Evolutionary conservation across 35 echinoderm and acorn worm species (phyloP).

Genomic region (Anneissia japonica): DNA sequence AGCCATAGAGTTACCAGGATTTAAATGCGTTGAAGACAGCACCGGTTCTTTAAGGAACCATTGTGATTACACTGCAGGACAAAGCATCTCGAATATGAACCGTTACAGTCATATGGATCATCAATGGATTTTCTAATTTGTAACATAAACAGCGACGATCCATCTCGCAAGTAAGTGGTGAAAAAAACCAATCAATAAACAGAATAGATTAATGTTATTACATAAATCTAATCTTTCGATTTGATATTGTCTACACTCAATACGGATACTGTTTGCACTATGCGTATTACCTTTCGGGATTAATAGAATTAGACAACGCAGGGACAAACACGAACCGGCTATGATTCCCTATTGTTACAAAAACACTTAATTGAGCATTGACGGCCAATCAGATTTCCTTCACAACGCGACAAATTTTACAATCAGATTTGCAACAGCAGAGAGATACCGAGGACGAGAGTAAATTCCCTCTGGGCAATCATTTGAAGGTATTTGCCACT

Average conservation of each 20-base stretch:
- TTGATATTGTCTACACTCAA: background rate
- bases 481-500: background rate
- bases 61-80: background rate
- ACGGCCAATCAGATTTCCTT: background rate
- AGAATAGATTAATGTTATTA: slow-evolving; percentile 2
- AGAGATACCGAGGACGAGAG: background rate
- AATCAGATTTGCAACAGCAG: background rate
- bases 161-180: background rate
- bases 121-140: background rate
- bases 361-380: background rate
- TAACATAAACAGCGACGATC: background rate
- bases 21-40: no score
- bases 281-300: background rate
- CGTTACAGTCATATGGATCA: background rate
- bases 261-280: background rate
- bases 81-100: background rate
- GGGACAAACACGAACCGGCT: background rate
- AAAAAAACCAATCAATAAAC: background rate
- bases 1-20: no score
- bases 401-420: background rate
- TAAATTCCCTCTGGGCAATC: background rate
- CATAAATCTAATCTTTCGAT: slow-evolving; percentile 2
- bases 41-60: background rate
- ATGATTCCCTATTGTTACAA: background rate
- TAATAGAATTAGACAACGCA: background rate